Percentiles rank a stretch among this genome's conserved stretches.
These are phyloP conservation scores for Pachycephus smyrnensis DNA, from an alignment of 2,888 invertebrate species.

Conservation along the genomic window DNA sequence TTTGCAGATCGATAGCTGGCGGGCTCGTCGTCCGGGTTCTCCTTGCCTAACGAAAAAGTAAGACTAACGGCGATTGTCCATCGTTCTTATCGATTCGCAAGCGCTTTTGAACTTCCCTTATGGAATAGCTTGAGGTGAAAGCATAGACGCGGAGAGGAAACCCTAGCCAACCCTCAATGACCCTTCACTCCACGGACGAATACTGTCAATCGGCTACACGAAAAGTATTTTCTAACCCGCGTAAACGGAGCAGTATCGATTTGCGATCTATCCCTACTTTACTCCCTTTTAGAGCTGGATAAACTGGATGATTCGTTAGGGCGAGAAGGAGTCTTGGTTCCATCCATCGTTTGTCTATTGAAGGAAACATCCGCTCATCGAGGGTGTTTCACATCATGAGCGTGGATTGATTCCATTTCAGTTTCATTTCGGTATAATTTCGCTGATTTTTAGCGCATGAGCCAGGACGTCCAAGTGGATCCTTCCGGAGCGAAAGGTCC, in stretches of 20 bases:
- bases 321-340: not conserved
- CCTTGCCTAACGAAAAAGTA: not conserved
- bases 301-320: not conserved
- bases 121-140: not conserved
- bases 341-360: not conserved
- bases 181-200: slow-evolving; percentile 45
- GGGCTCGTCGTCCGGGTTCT: not conserved
- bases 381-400: too few relatives aligned
- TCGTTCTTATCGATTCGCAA: slow-evolving; percentile 22
- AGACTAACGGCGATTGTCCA: not conserved
- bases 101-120: not conserved
- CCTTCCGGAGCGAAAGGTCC: not conserved
- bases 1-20: not conserved
- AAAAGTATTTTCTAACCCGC: slow-evolving; percentile 49
- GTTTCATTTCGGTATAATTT: not conserved
- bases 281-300: not conserved
- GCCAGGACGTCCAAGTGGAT: not conserved
- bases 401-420: too few relatives aligned
- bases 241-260: slow-evolving; percentile 14
- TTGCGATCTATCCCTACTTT: slow-evolving; percentile 9
- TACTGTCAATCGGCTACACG: slow-evolving; percentile 48
- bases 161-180: slow-evolving; percentile 44
- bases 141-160: too few relatives aligned
- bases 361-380: too few relatives aligned
- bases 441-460: not conserved